Conservation (phyloP, 1,140 invertebrate genomes). For the Zaprionus ghesquierei region DNA sequence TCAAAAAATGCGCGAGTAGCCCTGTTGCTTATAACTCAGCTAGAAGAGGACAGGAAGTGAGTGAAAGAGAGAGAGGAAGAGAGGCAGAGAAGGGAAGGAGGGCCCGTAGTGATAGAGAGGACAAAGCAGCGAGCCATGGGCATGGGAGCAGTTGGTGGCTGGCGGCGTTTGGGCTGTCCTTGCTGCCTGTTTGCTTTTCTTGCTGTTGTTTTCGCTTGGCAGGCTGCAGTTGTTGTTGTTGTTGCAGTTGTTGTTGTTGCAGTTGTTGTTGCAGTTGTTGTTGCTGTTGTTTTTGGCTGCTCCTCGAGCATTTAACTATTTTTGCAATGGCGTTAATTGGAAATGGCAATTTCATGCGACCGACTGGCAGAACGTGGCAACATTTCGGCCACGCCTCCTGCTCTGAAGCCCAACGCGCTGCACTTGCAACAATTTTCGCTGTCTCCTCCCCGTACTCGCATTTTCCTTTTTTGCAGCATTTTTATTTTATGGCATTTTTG, state of each 20-base stretch:
- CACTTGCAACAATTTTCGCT: conserved; percentile 41
- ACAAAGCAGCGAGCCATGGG: conserved; percentile 25
- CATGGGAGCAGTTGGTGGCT: conserved; percentile 28
- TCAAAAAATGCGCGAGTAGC: conserved; percentile 48
- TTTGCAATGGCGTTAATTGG: conserved; percentile 80
- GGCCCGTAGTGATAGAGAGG: background rate
- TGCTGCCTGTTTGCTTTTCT: conserved; percentile 42
- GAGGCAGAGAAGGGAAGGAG: background rate
- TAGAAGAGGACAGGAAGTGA: background rate
- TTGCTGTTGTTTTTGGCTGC: conserved; percentile 27
- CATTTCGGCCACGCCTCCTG: background rate
- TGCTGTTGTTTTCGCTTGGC: conserved; percentile 40
- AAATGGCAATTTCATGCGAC: conserved; percentile 78
- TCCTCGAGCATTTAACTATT: conserved; percentile 74
- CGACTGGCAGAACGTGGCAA: conserved; percentile 41
- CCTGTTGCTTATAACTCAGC: conserved; percentile 16
- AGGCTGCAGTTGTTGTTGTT: conserved; percentile 11
- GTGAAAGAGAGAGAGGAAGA: background rate
- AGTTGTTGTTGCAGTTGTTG: conserved; percentile 22
- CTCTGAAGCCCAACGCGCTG: background rate
- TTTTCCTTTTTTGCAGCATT: conserved; percentile 33
- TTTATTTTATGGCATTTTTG: conserved; percentile 73
- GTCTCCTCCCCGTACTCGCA: background rate
- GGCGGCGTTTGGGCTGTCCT: conserved; percentile 13
- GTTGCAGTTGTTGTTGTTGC: conserved; percentile 19